These are phyloP conservation scores for Spheniscus mendiculus DNA, from an alignment of 2,113 vertebrate species.

Conservation along the genomic window DNA sequence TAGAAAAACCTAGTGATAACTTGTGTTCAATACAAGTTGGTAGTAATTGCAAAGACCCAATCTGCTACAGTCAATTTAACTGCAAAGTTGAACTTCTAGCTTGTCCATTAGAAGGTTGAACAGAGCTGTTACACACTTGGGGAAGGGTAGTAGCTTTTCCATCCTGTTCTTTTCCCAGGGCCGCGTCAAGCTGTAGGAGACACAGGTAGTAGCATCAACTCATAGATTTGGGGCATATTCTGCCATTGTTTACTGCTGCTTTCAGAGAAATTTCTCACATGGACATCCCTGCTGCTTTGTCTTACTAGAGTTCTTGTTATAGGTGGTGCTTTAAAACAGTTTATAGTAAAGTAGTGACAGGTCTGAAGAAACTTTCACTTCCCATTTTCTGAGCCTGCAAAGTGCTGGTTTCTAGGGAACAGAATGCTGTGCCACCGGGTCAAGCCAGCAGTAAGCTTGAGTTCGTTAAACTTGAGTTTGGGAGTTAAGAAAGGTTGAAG, in stretches of 20 bases:
- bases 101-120: neutral
- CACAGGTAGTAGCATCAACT: neutral
- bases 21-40: neutral
- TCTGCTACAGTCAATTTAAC: neutral
- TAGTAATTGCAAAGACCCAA: neutral
- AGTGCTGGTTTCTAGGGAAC: neutral
- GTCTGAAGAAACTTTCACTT: neutral
- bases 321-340: neutral
- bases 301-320: neutral
- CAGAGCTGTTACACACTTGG: neutral
- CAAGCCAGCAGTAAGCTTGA: neutral
- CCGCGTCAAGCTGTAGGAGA: neutral
- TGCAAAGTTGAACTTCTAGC: neutral
- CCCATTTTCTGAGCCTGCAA: neutral
- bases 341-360: neutral
- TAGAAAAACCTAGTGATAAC: neutral
- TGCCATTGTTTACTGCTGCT: neutral
- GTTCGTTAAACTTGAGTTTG: neutral
- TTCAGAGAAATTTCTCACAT: neutral
- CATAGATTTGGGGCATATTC: neutral
- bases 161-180: neutral
- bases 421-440: neutral
- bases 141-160: neutral
- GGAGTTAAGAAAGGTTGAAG: neutral
- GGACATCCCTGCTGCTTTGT: neutral